Base-by-base conservation (phyloP, 2,113 vertebrate species). In the Eleginops maclovinus region DNA sequence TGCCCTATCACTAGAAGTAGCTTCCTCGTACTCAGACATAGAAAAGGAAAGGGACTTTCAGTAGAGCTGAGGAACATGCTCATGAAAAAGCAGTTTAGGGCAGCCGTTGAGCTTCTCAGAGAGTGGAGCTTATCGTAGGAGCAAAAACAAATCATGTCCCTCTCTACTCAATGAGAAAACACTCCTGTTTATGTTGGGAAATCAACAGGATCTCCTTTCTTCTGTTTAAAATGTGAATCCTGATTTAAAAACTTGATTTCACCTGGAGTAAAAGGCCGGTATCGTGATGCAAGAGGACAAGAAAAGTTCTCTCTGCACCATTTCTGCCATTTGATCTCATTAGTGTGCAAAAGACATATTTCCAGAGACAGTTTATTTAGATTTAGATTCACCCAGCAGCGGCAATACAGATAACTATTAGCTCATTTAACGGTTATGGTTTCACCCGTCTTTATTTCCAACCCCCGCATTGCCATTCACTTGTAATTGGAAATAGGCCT, bases 111-210 rank as follows among this genome's bases (percentile, higher is more conserved):
- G 67, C 44, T 64, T 61, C 60, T 28, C 43, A 4, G 43, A 24
- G 16, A 60, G 62, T 13, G 24, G 49, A 58, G 70, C 67, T 72
- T 72, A 80, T 76, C 77, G 72, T 61, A 49, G 64, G 26, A 68
- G 17, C 63, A 44, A 47, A 49, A 24, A 65, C 55, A 75, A 62
- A 61, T 72, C 79, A 70, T n/a, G n/a, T n/a, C 79, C 72, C 72
- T 84, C 83, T 89, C 79, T 71, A 61, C 82, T 89, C 84, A 89
- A 89, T 89, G 84, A 86, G 67, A 70, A 84, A 73, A 76, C 78
- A 82, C 65, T 75, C 78, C 82, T 44, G 49, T 72, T 76, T 55
- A 60, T 53, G 63, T 24, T 41, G 31, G 77, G 84, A 82, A 65
- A 54, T 65, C 69, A 72, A 62, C 72, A 58, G 54, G 44, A 79